Conservation (phyloP, 2,797 vertebrate species). For the Chloroceryle inda region DNA sequence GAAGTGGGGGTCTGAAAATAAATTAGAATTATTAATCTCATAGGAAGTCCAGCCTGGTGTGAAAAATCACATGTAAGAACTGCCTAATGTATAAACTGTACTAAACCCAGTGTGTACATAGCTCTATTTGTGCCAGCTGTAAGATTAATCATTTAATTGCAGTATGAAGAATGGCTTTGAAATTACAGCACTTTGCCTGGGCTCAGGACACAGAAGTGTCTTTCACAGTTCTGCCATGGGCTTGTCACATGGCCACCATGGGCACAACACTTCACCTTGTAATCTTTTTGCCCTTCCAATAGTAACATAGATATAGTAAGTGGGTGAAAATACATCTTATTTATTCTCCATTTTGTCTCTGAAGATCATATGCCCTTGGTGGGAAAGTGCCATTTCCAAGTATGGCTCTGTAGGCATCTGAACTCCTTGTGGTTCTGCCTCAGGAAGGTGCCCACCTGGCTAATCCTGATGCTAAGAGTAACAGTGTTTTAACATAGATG, state of each 20-base stretch:
- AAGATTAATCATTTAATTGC: not conserved
- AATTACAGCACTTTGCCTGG: not conserved
- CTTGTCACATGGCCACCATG: not conserved
- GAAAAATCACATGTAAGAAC: not conserved
- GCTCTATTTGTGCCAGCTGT: not conserved
- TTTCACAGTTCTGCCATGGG: not conserved
- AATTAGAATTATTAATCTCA: not conserved
- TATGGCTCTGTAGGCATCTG: not conserved
- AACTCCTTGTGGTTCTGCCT: not conserved
- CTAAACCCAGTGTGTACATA: not conserved
- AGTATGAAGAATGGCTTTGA: not conserved
- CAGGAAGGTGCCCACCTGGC: not conserved
- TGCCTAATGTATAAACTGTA: not conserved
- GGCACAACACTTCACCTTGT: not conserved
- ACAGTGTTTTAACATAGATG: not conserved
- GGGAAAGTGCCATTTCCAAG: not conserved
- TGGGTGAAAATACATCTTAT: not conserved
- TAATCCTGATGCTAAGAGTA: not conserved
- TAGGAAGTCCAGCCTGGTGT: not conserved
- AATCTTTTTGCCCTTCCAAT: not conserved
- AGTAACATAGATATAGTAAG: not conserved
- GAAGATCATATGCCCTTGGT: not conserved
- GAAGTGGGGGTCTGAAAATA: not conserved
- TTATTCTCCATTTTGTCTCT: not conserved
- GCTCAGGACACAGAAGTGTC: not conserved